Base-by-base conservation (phyloP, 2,113 vertebrate species). In the Sturnira hondurensis region DNA sequence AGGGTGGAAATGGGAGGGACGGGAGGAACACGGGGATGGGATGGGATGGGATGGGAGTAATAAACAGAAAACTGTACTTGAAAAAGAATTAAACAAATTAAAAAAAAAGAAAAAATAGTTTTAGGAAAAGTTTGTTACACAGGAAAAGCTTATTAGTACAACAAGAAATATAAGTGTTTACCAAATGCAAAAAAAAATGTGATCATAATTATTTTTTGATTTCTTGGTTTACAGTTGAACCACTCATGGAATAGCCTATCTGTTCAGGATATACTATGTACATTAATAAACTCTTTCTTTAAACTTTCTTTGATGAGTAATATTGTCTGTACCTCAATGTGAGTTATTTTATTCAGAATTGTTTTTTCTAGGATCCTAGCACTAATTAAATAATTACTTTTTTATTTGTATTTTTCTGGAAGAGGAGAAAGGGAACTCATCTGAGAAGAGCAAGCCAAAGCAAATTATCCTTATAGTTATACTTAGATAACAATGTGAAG, bases 331-430 rank as follows among this genome's bases (percentile, higher is more conserved):
- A 76, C 19, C 76, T 82, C 71, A 89, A 70, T 88, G 7, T 78
- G n/a, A 50, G 94, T 95, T 86, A 73, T 17, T 93, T 95, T 88
- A 61, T 77, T 84, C 10, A 77, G 15, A 95, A 50, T 95, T 91
- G 45, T 31, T 94, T 96, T 96, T 95, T 83, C 67, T 91, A 86
- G 47, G 7, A 47, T 77, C 8, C 38, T 68, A 89, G 58, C 50
- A 26, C 22, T 91, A 52, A 36, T 73, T 82, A 85, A 50, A n/a
- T 70, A 54, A 7, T 71, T 70, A 82, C 41, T 67, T 70, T 74
- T 45, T 67, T 68, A 17, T 33, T 16, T 96, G 71, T 74, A 67
- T 89, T 89, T 82, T 96, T 94, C 71, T 24, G 7, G 15, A 89
- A 94, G 47, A n/a, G 11, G 7, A 83, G 20, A 96, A 65, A 24